A percentile compares a stretch with the other conserved stretches of the same genome.
These are phyloP conservation scores for Clarias fuscus DNA, from an alignment of 2,797 vertebrate genomes.

Conservation along the genomic window DNA sequence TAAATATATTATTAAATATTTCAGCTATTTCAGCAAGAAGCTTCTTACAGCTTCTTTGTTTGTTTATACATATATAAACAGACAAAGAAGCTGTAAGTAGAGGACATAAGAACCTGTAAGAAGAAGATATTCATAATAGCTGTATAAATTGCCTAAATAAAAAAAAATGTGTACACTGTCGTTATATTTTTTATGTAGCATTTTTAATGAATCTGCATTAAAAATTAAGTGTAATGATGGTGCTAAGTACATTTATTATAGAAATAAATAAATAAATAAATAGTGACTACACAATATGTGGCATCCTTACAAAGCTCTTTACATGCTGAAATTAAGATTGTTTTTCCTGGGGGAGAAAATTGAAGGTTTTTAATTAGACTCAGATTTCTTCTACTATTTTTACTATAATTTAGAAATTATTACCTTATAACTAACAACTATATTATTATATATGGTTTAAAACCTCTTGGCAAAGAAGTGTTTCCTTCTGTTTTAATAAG, in stretches of 20 bases:
- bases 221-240: neutral
- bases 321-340: neutral
- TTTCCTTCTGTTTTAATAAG: neutral
- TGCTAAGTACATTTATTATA: neutral
- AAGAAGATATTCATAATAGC: neutral
- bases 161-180: neutral
- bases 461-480: constrained; percentile 8
- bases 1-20: too few relatives aligned
- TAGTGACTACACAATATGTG: neutral
- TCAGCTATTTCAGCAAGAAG: too few relatives aligned
- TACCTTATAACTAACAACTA: neutral
- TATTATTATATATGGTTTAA: constrained; percentile 7
- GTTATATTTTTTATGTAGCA: neutral
- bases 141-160: neutral
- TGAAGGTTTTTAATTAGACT: neutral
- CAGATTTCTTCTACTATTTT: neutral
- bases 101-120: neutral
- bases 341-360: neutral
- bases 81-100: too few relatives aligned
- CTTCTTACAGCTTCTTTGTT: too few relatives aligned
- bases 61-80: too few relatives aligned
- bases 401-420: neutral
- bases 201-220: neutral
- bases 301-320: neutral
- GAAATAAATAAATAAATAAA: neutral